phyloP scores from a whole-genome alignment of 1,140 invertebrate genomes.

The Lamellibrachia luymesi region DNA sequence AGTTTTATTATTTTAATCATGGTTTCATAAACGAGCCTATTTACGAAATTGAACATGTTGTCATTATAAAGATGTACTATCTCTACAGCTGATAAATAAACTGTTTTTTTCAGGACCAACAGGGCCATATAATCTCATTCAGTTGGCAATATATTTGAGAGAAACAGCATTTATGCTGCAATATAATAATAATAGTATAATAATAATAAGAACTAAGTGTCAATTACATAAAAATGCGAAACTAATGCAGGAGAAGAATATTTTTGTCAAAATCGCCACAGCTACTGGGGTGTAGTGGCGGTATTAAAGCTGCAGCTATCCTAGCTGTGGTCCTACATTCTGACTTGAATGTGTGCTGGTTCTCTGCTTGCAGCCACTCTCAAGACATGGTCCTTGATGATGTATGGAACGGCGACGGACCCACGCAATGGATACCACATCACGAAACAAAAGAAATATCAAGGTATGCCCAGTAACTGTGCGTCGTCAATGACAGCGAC shows the following conservation, averaged over 20 bases:
- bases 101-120: too few relatives aligned
- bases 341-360: neutral
- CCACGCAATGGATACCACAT: slow-evolving; percentile 6
- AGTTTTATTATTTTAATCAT: neutral
- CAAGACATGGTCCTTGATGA: slow-evolving; percentile 28
- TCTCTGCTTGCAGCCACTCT: slow-evolving; percentile 19
- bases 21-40: too few relatives aligned
- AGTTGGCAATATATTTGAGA: neutral
- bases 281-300: neutral
- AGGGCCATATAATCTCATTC: neutral
- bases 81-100: too few relatives aligned
- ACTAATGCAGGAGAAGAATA: neutral
- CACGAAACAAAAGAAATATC: neutral
- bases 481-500: neutral
- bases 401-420: slow-evolving; percentile 24
- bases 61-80: too few relatives aligned
- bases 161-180: neutral
- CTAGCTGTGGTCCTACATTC: neutral
- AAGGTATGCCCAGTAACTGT: slow-evolving; percentile 10
- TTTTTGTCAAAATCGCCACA: neutral
- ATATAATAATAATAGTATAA: neutral
- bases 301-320: neutral
- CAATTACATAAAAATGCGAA: neutral
- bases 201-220: neutral
- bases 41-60: too few relatives aligned